A percentile compares a stretch with the other conserved stretches of the same genome.
Evolutionary conservation across 2,797 vertebrate species (phyloP).

Genomic region (Acipenser ruthenus): DNA sequence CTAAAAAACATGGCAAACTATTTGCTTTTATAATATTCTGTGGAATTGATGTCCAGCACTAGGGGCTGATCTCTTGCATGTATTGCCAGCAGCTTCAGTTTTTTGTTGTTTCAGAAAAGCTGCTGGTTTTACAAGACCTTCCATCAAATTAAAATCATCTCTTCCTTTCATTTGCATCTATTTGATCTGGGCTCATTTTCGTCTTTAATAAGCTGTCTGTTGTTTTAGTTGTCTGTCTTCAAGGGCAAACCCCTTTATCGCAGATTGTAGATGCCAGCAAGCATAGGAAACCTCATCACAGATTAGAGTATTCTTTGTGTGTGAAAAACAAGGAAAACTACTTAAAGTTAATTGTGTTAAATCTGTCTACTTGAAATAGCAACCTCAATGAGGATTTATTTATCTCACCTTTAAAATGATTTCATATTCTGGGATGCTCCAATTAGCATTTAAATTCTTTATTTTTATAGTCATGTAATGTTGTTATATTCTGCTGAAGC

Average conservation of each 20-base stretch:
- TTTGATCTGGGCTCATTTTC: conserved; percentile 34
- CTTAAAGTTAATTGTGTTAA: conserved; percentile 41
- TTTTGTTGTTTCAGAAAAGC: neutral
- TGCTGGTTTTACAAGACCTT: conserved; percentile 31
- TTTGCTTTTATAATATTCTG: no score
- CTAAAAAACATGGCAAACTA: no score
- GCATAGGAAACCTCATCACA: conserved; percentile 46
- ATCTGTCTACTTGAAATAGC: conserved; percentile 48
- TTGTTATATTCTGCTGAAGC: conserved; percentile 65
- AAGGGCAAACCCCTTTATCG: conserved; percentile 45
- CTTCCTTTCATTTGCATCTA: conserved; percentile 33
- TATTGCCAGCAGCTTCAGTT: no score
- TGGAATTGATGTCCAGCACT: no score
- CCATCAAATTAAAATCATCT: conserved; percentile 27
- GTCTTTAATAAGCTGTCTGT: conserved; percentile 44
- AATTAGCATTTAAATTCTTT: conserved; percentile 73
- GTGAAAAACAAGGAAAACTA: conserved; percentile 21
- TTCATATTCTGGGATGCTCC: conserved; percentile 59
- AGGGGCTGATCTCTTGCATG: no score
- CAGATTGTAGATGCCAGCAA: conserved; percentile 35
- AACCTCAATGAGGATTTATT: conserved; percentile 56
- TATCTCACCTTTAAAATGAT: conserved; percentile 55
- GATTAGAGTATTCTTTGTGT: conserved; percentile 36
- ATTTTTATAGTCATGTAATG: conserved; percentile 60
- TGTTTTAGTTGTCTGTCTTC: conserved; percentile 40